A percentile compares a stretch with the other conserved stretches of the same genome.
Evolutionary conservation across 2,888 invertebrate species (phyloP).

Genomic region (Lepidonotus clava): DNA sequence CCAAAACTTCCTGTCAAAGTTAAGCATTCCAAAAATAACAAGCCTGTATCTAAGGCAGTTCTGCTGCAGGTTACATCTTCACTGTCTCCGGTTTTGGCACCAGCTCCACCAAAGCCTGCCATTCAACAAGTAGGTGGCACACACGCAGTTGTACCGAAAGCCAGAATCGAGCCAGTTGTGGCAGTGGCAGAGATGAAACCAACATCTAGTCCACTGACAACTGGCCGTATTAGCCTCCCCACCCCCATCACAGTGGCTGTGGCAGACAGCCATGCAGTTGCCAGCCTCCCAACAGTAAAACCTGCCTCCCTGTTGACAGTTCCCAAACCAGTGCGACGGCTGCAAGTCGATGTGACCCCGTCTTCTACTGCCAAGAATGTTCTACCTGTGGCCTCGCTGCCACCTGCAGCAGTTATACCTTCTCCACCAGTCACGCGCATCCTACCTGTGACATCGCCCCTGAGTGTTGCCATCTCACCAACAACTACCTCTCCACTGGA

Average conservation of each 20-base stretch:
- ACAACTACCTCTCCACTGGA: not conserved
- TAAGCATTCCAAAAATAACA: constrained; percentile 8
- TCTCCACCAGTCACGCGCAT: not conserved
- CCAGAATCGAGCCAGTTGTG: too few relatives aligned
- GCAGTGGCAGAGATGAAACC: too few relatives aligned
- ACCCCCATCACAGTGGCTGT: constrained; percentile 12
- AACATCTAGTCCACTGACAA: too few relatives aligned
- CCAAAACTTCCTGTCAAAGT: not conserved
- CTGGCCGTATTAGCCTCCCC: not conserved
- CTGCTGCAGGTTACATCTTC: too few relatives aligned
- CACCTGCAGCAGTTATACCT: not conserved
- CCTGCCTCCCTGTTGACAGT: not conserved
- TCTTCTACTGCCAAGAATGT: not conserved
- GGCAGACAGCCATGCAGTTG: constrained; percentile 1
- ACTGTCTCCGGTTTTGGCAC: too few relatives aligned
- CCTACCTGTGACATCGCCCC: not conserved
- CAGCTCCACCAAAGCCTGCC: too few relatives aligned
- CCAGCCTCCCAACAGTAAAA: not conserved
- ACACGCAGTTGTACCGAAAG: too few relatives aligned
- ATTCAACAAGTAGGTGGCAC: too few relatives aligned
- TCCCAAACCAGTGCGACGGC: not conserved
- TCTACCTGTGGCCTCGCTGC: not conserved
- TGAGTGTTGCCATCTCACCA: not conserved
- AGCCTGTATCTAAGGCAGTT: not conserved
- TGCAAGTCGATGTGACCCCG: not conserved